phyloP scores from a whole-genome alignment of 2,113 vertebrate species.

The Edolisoma coerulescens region DNA sequence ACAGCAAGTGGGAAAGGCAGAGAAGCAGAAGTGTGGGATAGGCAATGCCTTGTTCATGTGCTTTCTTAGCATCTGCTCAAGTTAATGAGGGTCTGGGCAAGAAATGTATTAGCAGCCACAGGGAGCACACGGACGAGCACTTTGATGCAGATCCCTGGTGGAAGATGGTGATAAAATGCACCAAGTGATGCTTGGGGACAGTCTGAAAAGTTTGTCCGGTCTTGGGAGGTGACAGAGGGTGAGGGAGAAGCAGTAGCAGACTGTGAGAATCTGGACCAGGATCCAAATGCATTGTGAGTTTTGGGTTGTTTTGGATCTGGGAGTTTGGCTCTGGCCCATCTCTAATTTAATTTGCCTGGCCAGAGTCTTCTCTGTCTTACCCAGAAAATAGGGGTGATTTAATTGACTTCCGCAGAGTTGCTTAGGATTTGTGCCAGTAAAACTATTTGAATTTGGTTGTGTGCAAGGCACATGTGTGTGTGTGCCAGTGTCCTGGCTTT shows the following conservation, averaged over 20 bases:
- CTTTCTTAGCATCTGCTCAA: neutral
- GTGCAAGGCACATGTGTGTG: neutral
- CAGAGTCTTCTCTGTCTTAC: neutral
- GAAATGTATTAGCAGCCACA: neutral
- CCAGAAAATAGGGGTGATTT: slow-evolving; percentile 1
- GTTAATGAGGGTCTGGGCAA: slow-evolving; percentile 1
- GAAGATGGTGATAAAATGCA: neutral
- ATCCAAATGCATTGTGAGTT: neutral
- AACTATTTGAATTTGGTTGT: neutral
- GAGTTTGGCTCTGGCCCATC: slow-evolving; percentile 31
- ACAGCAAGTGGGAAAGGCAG: neutral
- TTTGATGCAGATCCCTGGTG: neutral
- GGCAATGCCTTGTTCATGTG: neutral
- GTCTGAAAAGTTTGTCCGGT: neutral
- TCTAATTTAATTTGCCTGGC: slow-evolving; percentile 42
- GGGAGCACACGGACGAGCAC: neutral
- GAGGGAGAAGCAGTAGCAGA: neutral
- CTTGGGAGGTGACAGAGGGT: neutral
- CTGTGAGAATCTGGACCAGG: slow-evolving; percentile 31
- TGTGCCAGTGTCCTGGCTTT: neutral
- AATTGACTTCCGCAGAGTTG: neutral
- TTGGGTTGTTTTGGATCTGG: neutral
- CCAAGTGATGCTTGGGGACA: neutral
- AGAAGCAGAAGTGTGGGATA: neutral
- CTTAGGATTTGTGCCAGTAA: neutral